These are phyloP conservation scores for Diabrotica undecimpunctata DNA, from an alignment of 1,140 invertebrate species.

Conservation along the genomic window DNA sequence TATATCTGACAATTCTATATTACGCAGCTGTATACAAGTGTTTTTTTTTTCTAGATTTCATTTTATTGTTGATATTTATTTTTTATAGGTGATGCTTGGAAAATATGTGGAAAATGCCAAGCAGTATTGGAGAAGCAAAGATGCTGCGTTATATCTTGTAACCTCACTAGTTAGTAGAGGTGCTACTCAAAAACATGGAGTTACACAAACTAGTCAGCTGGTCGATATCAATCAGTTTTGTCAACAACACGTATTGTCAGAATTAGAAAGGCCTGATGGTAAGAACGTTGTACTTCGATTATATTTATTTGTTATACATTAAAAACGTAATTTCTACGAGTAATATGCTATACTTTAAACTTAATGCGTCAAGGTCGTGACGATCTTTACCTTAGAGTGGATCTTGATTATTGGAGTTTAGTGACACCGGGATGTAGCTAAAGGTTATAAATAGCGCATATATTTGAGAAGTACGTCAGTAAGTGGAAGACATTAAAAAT, in stretches of 20 bases:
- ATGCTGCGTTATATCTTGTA: slow-evolving; percentile 93
- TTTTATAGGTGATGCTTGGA: slow-evolving; percentile 67
- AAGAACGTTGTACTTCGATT: slow-evolving; percentile 56
- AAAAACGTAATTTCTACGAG: too few species aligned
- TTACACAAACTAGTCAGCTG: slow-evolving; percentile 84
- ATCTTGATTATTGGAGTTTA: too few species aligned
- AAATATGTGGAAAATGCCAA: slow-evolving; percentile 74
- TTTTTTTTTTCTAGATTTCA: neutral
- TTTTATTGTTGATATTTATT: slow-evolving; percentile 8
- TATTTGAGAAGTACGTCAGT: too few species aligned
- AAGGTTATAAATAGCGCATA: too few species aligned
- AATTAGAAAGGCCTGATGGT: slow-evolving; percentile 75
- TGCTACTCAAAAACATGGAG: slow-evolving; percentile 86
- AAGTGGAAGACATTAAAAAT: too few species aligned
- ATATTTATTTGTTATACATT: too few species aligned
- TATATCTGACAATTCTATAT: too few species aligned
- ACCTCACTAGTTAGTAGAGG: slow-evolving; percentile 89
- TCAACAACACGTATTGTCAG: slow-evolving; percentile 76
- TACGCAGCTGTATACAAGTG: too few species aligned
- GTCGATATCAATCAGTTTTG: slow-evolving; percentile 89
- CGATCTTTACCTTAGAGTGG: too few species aligned
- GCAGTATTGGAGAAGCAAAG: slow-evolving; percentile 88
- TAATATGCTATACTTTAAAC: too few species aligned
- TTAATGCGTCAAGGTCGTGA: too few species aligned
- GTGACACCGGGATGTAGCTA: too few species aligned